Evolutionary conservation across 2,888 invertebrate genomes (phyloP).

Genomic region (Yponomeuta malinellus): DNA sequence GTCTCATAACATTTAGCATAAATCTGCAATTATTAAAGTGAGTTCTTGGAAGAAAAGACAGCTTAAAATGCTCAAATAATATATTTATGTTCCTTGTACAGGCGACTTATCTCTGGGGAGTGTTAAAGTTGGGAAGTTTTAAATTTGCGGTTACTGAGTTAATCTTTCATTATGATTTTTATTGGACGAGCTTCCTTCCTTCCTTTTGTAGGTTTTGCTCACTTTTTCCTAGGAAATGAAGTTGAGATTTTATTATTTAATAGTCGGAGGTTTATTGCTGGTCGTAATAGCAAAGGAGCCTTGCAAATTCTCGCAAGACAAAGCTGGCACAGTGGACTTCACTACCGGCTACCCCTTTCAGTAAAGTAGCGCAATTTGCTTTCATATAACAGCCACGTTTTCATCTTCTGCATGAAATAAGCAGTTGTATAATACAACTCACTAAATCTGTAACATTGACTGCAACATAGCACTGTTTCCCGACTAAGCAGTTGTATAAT

Average conservation of each 20-base stretch:
- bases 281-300: too few relatives aligned
- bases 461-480: too few relatives aligned
- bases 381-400: too few relatives aligned
- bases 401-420: too few relatives aligned
- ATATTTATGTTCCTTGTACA: constrained; percentile 30
- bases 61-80: constrained; percentile 38
- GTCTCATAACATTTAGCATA: constrained; percentile 50
- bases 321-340: too few relatives aligned
- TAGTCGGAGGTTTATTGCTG: not conserved
- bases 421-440: too few relatives aligned
- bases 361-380: too few relatives aligned
- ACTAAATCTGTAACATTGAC: too few relatives aligned
- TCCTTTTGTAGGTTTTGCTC: not conserved
- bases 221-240: constrained; percentile 1
- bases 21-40: constrained; percentile 60
- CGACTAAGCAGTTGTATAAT: too few relatives aligned
- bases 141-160: constrained; percentile 13
- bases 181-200: constrained; percentile 2
- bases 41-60: constrained; percentile 43
- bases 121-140: constrained; percentile 14
- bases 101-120: constrained; percentile 17
- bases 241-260: not conserved
- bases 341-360: too few relatives aligned
- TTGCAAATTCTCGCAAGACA: too few relatives aligned
- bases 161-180: constrained; percentile 18